Evolutionary conservation across 1,140 invertebrate genomes (phyloP).

Genomic region (Heterodera schachtii): DNA sequence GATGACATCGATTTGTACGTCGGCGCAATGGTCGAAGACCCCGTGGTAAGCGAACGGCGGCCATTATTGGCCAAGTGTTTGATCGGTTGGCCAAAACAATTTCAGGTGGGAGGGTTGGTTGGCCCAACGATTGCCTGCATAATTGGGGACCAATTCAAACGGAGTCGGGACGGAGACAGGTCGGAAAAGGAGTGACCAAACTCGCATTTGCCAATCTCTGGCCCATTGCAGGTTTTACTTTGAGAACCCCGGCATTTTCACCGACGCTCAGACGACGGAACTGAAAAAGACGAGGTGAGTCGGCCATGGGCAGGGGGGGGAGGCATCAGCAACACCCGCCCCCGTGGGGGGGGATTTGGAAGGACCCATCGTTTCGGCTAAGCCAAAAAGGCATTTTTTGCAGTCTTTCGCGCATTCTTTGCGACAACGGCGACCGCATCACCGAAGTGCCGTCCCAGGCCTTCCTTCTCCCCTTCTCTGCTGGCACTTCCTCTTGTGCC

Average conservation of each 20-base stretch:
- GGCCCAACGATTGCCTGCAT: constrained; percentile 85
- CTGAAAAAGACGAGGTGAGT: constrained; percentile 67
- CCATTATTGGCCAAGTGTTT: no score
- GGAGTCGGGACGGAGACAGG: constrained; percentile 72
- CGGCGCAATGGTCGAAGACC: constrained; percentile 74
- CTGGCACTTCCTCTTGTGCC: constrained; percentile 52
- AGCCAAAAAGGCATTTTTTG: no score
- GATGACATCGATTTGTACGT: constrained; percentile 95
- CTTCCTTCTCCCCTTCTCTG: constrained; percentile 52
- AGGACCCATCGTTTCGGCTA: no score
- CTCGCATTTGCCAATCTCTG: neutral
- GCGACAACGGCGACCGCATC: constrained; percentile 78
- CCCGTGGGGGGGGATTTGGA: no score
- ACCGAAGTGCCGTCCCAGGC: constrained; percentile 57
- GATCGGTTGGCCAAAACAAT: no score
- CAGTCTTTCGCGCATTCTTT: constrained; percentile 75
- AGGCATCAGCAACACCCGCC: neutral
- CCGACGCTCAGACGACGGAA: constrained; percentile 75
- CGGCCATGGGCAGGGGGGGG: no score
- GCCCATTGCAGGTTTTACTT: constrained; percentile 79
- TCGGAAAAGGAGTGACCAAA: constrained; percentile 49
- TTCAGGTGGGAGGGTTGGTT: constrained; percentile 66
- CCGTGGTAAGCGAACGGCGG: constrained; percentile 62
- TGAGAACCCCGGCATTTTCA: constrained; percentile 84
- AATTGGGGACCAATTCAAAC: constrained; percentile 87